Base-by-base conservation (phyloP, 2,888 invertebrate genomes). In the Pedicia rivosa region DNA sequence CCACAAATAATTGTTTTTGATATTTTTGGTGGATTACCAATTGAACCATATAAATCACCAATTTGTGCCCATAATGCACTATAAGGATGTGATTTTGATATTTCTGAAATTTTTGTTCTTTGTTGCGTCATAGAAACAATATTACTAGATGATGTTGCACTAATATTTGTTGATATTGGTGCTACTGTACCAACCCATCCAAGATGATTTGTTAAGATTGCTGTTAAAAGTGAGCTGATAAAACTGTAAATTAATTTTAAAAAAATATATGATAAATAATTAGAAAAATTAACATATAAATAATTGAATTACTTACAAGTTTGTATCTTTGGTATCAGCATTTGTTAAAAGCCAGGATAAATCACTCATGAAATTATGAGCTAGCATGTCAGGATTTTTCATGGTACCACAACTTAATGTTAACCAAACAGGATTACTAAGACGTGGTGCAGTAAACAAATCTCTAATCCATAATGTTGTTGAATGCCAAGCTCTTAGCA, bases 1-100 rank as follows among this genome's bases (percentile, higher is more conserved):
- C 81, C 81, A 20, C 78, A 73, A 44, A 92, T 70, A 36, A 92
- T 72, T 4, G 91, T 90, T 43, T 79, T 74, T 0, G 84, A 74
- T 25, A 82, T 65, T 54, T 78, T 74, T 0, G 77, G 68, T 0
- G 87, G 86, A 55, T 70, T 72, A 2, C 84, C 88, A 29, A 84
- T 70, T 36, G 79, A 80, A n/a, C 87, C 91, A 53, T 79, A 82
- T 17, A 91, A 63, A 54, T 91, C 88, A 22, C 78, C 74, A 43
- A 91, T 66, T 51, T 92, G 91, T 0, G 84, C 84, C 90, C 90
- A 88, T 1, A 90, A 59, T 0, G 87, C 86, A 62, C 90, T 91
- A 58, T 86, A 88, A 0, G 86, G 80, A 52, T 73, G 72, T 42
- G 68, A 66, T 46, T 68, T 69, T 4, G 71, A 67, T 40, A 72